These are phyloP conservation scores for Chrosomus eos DNA, from an alignment of 2,797 vertebrate genomes.

Conservation along the genomic window DNA sequence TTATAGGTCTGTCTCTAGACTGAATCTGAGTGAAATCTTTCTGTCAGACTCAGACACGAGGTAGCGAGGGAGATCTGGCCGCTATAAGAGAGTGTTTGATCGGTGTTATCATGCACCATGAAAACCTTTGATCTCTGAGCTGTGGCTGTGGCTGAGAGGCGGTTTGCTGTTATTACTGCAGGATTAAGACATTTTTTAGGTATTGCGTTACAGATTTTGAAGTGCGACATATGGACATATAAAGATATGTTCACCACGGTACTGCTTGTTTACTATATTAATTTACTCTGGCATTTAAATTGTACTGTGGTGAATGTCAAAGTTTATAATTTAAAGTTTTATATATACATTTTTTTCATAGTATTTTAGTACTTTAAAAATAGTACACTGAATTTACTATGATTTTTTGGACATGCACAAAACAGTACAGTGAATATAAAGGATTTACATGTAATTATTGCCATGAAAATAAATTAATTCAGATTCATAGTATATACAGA, in stretches of 20 bases:
- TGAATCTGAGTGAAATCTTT: background rate
- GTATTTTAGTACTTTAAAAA: background rate
- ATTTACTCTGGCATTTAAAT: background rate
- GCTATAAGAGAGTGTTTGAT: slow-evolving; percentile 10
- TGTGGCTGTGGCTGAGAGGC: slow-evolving; percentile 1
- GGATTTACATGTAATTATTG: background rate
- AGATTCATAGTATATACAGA: background rate
- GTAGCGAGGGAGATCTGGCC: background rate
- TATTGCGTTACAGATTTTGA: slow-evolving; percentile 19
- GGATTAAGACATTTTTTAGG: slow-evolving; percentile 33
- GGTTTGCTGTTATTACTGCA: slow-evolving; percentile 37
- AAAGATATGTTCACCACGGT: no score
- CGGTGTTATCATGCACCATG: slow-evolving; percentile 14
- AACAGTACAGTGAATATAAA: background rate
- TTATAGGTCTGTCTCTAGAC: slow-evolving; percentile 55
- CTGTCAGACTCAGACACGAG: background rate
- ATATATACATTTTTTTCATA: background rate
- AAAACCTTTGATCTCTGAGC: slow-evolving; percentile 23
- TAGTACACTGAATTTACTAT: background rate
- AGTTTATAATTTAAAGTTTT: background rate
- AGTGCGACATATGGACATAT: background rate
- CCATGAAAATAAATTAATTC: background rate
- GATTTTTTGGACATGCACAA: background rate
- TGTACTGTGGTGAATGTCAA: background rate
- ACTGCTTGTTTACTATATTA: background rate